Percentiles rank a stretch among this genome's conserved stretches.
Conservation (phyloP, 2,797 vertebrate genomes). For the Mycteria americana region DNA sequence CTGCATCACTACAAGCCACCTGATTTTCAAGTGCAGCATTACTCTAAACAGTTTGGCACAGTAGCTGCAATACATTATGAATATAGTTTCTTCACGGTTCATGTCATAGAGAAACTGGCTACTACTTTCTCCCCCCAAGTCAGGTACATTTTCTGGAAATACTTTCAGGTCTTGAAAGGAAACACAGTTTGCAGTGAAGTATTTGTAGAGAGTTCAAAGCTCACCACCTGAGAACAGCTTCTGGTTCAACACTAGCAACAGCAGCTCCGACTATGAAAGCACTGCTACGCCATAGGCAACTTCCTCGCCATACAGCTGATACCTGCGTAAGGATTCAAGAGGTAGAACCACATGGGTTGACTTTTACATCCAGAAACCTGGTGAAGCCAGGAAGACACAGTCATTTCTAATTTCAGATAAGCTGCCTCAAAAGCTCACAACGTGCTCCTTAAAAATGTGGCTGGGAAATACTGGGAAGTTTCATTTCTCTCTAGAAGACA, state of each 20-base stretch:
- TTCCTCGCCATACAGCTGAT: not conserved
- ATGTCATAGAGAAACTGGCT: not conserved
- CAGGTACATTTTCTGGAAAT: not conserved
- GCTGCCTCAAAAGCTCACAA: not conserved
- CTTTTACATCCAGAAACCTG: not conserved
- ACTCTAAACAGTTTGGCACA: not conserved
- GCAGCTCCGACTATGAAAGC: not conserved
- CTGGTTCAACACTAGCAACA: not conserved
- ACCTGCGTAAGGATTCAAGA: not conserved
- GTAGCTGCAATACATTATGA: not conserved
- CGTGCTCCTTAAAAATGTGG: not conserved
- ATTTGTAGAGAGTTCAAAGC: not conserved
- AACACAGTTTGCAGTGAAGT: not conserved
- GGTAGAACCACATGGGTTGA: not conserved
- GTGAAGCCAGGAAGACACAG: not conserved
- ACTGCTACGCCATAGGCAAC: not conserved
- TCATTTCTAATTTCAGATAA: not conserved
- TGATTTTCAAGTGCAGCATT: not conserved
- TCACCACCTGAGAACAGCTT: not conserved
- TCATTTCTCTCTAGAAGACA: not conserved
- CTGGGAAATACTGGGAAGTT: not conserved
- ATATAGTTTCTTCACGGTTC: not conserved
- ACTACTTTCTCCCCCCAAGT: not conserved
- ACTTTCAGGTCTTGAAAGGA: not conserved
- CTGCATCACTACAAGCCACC: not conserved